phyloP scores from a whole-genome alignment of 2,888 invertebrate species.

The Lochmaea capreae region DNA sequence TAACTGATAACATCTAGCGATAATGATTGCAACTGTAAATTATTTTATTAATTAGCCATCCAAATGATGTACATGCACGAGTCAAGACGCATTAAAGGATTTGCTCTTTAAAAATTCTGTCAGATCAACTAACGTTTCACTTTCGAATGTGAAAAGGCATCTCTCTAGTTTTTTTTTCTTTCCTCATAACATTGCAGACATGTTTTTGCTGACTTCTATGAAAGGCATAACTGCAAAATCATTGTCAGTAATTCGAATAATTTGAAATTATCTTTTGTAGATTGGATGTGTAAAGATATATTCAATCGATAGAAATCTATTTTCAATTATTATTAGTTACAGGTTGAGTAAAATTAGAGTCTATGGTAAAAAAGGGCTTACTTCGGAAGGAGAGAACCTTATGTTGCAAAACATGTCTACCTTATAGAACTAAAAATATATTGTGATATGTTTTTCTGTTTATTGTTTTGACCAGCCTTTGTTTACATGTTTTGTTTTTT shows the following conservation, averaged over 20 bases:
- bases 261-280: slow-evolving; percentile 34
- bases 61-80: slow-evolving; percentile 41
- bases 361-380: not conserved
- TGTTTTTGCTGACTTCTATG: not conserved
- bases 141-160: slow-evolving; percentile 45
- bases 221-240: slow-evolving; percentile 37
- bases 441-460: no score
- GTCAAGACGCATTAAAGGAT: slow-evolving; percentile 42
- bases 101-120: slow-evolving; percentile 38
- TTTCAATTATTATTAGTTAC: not conserved
- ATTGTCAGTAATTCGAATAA: slow-evolving; percentile 38
- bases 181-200: not conserved
- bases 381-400: no score
- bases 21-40: slow-evolving; percentile 34
- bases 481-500: no score
- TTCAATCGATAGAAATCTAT: not conserved
- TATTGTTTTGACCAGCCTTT: no score
- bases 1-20: slow-evolving; percentile 17
- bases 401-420: no score
- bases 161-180: slow-evolving; percentile 15
- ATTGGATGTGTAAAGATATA: slow-evolving; percentile 16
- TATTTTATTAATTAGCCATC: slow-evolving; percentile 36
- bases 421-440: no score
- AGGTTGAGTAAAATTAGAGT: not conserved
- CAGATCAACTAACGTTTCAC: slow-evolving; percentile 42